These are phyloP conservation scores for Sebastes nivosus DNA, from an alignment of 2,797 vertebrate genomes.

Conservation along the genomic window DNA sequence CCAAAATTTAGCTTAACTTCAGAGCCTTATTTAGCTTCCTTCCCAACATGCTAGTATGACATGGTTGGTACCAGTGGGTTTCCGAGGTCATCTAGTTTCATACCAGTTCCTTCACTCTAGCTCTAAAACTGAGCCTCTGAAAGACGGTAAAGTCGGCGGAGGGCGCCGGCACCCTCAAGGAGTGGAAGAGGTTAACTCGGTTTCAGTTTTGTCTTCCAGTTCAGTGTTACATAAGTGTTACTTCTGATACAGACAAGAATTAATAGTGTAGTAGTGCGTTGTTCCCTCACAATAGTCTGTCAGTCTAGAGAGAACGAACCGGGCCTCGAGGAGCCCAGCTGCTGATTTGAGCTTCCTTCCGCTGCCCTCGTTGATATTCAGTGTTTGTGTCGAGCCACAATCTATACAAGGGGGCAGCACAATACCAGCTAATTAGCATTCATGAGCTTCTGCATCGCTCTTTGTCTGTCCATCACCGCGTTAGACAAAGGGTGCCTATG, in stretches of 20 bases:
- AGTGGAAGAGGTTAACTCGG: background rate
- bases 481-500: slow-evolving; percentile 67
- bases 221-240: slow-evolving; percentile 23
- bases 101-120: too few relatives aligned
- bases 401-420: slow-evolving; percentile 69
- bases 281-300: slow-evolving; percentile 51
- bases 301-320: slow-evolving; percentile 56
- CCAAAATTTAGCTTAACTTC: too few relatives aligned
- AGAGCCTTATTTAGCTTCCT: too few relatives aligned
- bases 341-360: slow-evolving; percentile 60
- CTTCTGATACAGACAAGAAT: slow-evolving; percentile 58
- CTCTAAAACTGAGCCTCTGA: too few relatives aligned
- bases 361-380: slow-evolving; percentile 75
- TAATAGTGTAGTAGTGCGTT: slow-evolving; percentile 47
- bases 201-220: slow-evolving; percentile 36
- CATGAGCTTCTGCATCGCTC: slow-evolving; percentile 59
- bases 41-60: too few relatives aligned
- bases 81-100: too few relatives aligned
- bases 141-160: too few relatives aligned
- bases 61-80: too few relatives aligned
- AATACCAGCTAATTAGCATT: slow-evolving; percentile 75
- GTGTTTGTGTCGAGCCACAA: slow-evolving; percentile 61
- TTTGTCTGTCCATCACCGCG: slow-evolving; percentile 75
- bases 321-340: slow-evolving; percentile 52
- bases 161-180: too few relatives aligned